Conservation (phyloP, 2,888 invertebrate genomes). For the Tineola bisselliella region DNA sequence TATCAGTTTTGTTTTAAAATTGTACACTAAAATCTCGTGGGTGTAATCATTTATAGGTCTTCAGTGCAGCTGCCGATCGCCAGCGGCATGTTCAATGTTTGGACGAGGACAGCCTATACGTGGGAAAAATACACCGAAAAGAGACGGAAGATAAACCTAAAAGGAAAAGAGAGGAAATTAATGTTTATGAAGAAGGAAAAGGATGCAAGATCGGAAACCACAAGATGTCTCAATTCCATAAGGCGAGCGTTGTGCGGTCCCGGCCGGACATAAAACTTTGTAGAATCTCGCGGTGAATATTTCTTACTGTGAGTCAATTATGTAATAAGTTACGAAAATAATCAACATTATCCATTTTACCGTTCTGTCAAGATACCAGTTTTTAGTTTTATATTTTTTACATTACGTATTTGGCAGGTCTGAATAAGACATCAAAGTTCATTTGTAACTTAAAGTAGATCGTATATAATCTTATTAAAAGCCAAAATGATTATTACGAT, state of each 20-base stretch:
- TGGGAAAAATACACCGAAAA: constrained; percentile 52
- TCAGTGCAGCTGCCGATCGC: constrained; percentile 53
- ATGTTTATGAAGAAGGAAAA: constrained; percentile 37
- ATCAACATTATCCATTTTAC: not conserved
- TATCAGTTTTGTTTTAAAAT: not conserved
- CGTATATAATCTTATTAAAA: too few relatives aligned
- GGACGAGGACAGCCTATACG: constrained; percentile 60
- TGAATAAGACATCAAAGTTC: not conserved
- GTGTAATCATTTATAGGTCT: constrained; percentile 31
- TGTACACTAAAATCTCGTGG: not conserved
- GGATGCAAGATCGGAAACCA: constrained; percentile 63
- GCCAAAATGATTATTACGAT: not conserved
- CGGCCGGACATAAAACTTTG: constrained; percentile 50
- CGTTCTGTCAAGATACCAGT: not conserved
- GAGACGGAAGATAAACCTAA: constrained; percentile 44
- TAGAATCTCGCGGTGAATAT: constrained; percentile 40
- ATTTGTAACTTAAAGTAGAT: not conserved
- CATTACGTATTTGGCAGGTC: not conserved
- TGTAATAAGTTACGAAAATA: constrained; percentile 7
- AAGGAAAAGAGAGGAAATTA: constrained; percentile 50
- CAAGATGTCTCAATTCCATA: constrained; percentile 68
- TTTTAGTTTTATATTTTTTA: not conserved
- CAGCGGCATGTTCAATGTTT: constrained; percentile 54
- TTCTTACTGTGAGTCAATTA: constrained; percentile 25
- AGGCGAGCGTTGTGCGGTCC: constrained; percentile 63